Evolutionary conservation across 2,888 invertebrate genomes (phyloP), one percentile per base, ranked within the genome.

Genomic region (Hyppa rectilinea): DNA sequence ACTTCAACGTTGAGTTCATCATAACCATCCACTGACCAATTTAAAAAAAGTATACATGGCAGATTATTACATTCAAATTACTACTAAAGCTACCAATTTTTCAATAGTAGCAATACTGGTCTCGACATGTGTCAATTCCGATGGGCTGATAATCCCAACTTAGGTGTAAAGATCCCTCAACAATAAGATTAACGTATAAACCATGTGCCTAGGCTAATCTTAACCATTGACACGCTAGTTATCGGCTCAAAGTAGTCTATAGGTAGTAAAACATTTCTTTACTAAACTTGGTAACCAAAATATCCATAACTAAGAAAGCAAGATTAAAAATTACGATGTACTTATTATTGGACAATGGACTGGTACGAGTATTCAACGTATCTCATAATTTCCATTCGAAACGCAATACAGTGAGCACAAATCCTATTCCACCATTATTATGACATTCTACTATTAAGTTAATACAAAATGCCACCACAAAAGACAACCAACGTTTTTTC

Each of bases 381-480:
- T 56, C 34, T 40, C 43, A 36, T 3, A 14, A 55, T 64, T 47
- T 20, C 45, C 49, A 49, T 47, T 40, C 34, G n/a, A 68, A 65
- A 58, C 38, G 50, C 65, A 75, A 47, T 60, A 66, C 55, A 49
- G 70, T 75, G 71, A 71, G 67, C 77, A 65, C 53, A 71, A 50
- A 60, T 49, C 49, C 40, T 61, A 71, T 67, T 53, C 45, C 49
- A 71, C 34, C 61, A 60, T 3, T 63, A 52, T 34, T 49, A 69
- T 31, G 45, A 40, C 76, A 71, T 47, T n/a, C 26, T 6, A 71
- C 76, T 62, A 71, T 68, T 53, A 76, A 80, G 61, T 76, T 52
- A 59, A 55, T 53, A 49, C 20, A 45, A 63, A 63, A 49, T 17
- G 29, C 59, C n/a, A 31, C 5, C 9, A 59, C n/a, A 43, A 59